Percentiles rank a stretch among this genome's conserved stretches.
These are phyloP conservation scores for Cryptotis parvus DNA, from an alignment of 2,113 vertebrate genomes.

Conservation along the genomic window DNA sequence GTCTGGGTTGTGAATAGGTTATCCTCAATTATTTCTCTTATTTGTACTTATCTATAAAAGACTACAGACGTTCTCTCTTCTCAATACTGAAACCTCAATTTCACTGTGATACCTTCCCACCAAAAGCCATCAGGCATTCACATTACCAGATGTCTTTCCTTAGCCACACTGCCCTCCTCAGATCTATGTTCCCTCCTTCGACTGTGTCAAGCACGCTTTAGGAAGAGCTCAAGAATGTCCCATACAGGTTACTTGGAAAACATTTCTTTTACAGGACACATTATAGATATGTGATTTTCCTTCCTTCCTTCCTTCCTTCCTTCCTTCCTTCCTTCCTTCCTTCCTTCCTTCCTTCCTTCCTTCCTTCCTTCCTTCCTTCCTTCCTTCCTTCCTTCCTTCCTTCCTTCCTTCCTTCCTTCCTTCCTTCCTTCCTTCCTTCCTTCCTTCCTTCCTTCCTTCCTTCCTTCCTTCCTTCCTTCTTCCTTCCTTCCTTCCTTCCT, in stretches of 20 bases:
- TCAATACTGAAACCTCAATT: neutral
- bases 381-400: too few species aligned
- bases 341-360: too few species aligned
- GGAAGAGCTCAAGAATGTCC: neutral
- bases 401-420: too few species aligned
- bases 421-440: too few species aligned
- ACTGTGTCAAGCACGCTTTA: neutral
- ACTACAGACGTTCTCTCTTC: neutral
- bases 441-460: too few species aligned
- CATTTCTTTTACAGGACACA: neutral
- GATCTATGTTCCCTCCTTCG: neutral
- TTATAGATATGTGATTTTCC: neutral
- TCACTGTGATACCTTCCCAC: neutral
- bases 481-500: too few species aligned
- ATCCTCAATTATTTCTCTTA: neutral
- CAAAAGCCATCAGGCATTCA: neutral
- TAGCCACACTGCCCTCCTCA: neutral
- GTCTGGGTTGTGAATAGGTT: neutral
- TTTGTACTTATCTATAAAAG: neutral
- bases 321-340: too few species aligned
- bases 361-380: too few species aligned
- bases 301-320: too few species aligned
- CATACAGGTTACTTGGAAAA: neutral
- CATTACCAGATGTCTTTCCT: neutral
- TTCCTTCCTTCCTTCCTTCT: too few species aligned